Conservation (phyloP, 2,113 vertebrate species). For the Willisornis vidua region DNA sequence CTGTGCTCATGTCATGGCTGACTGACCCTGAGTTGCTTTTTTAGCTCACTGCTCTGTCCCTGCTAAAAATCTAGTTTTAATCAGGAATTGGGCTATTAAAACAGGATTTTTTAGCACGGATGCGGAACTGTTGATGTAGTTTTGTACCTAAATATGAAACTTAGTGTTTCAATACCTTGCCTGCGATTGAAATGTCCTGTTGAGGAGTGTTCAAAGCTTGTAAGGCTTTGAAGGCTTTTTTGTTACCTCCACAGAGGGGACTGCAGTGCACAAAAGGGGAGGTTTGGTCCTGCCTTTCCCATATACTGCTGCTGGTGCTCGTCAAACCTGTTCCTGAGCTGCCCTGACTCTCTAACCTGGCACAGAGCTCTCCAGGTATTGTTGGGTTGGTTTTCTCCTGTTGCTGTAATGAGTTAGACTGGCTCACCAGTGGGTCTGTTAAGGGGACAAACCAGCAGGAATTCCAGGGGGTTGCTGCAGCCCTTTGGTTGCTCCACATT, state of each 20-base stretch:
- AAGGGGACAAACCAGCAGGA: neutral
- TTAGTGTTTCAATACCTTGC: neutral
- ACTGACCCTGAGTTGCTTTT: neutral
- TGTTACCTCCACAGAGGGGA: neutral
- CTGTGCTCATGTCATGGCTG: neutral
- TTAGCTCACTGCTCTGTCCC: neutral
- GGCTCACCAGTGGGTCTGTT: neutral
- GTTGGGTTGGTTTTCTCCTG: neutral
- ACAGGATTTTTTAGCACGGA: rapidly evolving
- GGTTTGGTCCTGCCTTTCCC: neutral
- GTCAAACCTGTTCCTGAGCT: slow-evolving; percentile 42
- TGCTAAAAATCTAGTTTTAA: neutral
- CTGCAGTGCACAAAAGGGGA: neutral
- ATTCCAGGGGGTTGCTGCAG: neutral
- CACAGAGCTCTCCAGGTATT: neutral
- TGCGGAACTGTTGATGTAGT: neutral
- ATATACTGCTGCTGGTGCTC: neutral
- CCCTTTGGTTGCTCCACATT: neutral
- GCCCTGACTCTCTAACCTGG: neutral
- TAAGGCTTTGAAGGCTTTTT: neutral
- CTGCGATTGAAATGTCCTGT: neutral
- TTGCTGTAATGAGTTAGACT: neutral
- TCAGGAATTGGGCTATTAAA: neutral
- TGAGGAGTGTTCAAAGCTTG: neutral
- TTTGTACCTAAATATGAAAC: neutral